Conservation (phyloP, 2,888 invertebrate genomes). For the Philhelius pedissequus region DNA sequence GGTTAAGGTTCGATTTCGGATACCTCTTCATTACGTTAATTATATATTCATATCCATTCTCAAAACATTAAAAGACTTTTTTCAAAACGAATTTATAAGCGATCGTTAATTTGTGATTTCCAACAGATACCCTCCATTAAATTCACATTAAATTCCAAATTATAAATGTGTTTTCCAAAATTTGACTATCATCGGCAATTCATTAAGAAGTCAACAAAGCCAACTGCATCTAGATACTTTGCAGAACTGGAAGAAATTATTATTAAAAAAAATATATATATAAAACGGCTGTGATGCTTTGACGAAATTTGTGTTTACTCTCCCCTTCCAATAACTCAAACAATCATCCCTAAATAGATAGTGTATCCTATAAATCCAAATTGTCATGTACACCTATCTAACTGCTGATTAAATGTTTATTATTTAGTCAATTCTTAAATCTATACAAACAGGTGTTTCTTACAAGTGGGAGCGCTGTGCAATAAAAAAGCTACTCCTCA, state of each 20-base stretch:
- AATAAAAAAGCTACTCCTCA: slow-evolving; percentile 14
- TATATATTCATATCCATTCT: slow-evolving; percentile 12
- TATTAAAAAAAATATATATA: not conserved
- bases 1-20: slow-evolving; percentile 76
- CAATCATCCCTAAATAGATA: slow-evolving; percentile 12
- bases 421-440: slow-evolving; percentile 32
- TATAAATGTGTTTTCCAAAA: not conserved
- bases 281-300: slow-evolving; percentile 59
- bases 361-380: slow-evolving; percentile 16
- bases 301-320: slow-evolving; percentile 27
- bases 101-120: slow-evolving; percentile 58
- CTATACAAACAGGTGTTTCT: slow-evolving; percentile 24
- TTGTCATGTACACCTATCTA: too few species aligned
- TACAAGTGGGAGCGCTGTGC: not conserved
- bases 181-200: slow-evolving; percentile 21
- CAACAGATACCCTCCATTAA: slow-evolving; percentile 31
- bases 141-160: slow-evolving; percentile 9
- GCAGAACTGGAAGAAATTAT: not conserved
- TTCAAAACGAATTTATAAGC: not conserved
- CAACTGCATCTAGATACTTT: slow-evolving; percentile 6
- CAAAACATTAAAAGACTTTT: not conserved
- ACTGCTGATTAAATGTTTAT: slow-evolving; percentile 9
- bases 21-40: slow-evolving; percentile 45
- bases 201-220: slow-evolving; percentile 12
- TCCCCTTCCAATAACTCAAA: slow-evolving; percentile 2